phyloP scores from a whole-genome alignment of 30 jellyfish, hydroid and myxozoan genomes.

The Chrysaora quinquecirrha region DNA sequence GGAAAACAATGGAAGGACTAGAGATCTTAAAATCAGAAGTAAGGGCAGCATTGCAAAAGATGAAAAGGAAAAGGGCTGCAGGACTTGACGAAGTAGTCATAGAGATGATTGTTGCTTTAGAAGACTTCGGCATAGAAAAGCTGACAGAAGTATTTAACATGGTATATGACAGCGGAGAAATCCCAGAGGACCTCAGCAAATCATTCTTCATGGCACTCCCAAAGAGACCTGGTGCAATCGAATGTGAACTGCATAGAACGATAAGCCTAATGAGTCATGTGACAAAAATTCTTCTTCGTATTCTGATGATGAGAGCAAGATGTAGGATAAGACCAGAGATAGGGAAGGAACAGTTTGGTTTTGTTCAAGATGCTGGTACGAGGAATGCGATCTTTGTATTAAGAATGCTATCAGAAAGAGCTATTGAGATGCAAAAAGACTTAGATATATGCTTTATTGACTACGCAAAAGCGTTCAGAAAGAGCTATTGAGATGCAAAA shows the following conservation, averaged over 20 bases:
- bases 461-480: constrained; percentile 32
- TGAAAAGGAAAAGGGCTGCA: constrained; percentile 22
- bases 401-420: constrained; percentile 25
- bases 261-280: constrained; percentile 34
- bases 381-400: constrained; percentile 21
- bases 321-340: constrained; percentile 8
- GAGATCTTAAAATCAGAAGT: constrained; percentile 12
- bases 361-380: constrained; percentile 31
- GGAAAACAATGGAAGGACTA: constrained; percentile 17
- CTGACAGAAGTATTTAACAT: constrained; percentile 14
- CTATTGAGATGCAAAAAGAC: constrained; percentile 26
- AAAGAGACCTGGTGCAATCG: constrained; percentile 27
- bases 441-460: constrained; percentile 34
- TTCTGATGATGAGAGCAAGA: constrained; percentile 13
- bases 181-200: constrained; percentile 26
- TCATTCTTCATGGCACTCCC: constrained; percentile 29
- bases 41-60: neutral
- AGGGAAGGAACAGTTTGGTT: constrained; percentile 21
- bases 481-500: constrained; percentile 18
- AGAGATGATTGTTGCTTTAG: constrained; percentile 11
- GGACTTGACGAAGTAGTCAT: constrained; percentile 22
- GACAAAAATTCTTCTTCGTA: neutral
- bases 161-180: constrained; percentile 6
- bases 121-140: constrained; percentile 16
- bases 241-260: constrained; percentile 33